Percentiles rank a stretch among this genome's conserved stretches.
These are phyloP conservation scores for Rattus rattus DNA, from an alignment of 2,113 vertebrate species.

Conservation along the genomic window DNA sequence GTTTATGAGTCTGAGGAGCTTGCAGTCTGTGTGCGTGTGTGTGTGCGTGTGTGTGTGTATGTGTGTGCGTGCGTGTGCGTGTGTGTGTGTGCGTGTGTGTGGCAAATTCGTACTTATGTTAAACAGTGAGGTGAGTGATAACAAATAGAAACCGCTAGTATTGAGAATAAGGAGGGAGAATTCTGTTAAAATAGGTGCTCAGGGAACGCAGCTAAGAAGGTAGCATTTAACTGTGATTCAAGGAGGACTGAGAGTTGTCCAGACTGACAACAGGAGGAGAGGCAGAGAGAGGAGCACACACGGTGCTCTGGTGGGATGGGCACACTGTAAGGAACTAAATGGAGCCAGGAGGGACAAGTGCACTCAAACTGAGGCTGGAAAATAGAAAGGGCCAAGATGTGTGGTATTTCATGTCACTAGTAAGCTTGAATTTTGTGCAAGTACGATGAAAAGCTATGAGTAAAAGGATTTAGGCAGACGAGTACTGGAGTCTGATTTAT, in stretches of 20 bases:
- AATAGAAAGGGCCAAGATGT: not conserved
- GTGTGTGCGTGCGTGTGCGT: not conserved
- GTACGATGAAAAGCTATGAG: not conserved
- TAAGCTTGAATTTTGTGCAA: constrained; percentile 7
- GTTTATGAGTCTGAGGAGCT: not conserved
- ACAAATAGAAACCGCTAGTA: not conserved
- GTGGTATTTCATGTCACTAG: not conserved
- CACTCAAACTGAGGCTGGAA: not conserved
- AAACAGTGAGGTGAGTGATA: not conserved
- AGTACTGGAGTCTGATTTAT: not conserved
- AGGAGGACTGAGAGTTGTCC: not conserved
- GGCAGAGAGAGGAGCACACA: not conserved
- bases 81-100: too few relatives aligned
- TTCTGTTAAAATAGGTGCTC: not conserved
- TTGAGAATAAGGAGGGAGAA: not conserved
- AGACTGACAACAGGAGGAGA: not conserved
- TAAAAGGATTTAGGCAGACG: constrained; percentile 9
- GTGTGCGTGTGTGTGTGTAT: too few relatives aligned
- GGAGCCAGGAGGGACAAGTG: not conserved
- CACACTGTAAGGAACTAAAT: not conserved
- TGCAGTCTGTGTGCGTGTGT: not conserved
- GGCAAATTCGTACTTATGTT: not conserved
- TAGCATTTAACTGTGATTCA: not conserved
- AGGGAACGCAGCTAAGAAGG: constrained; percentile 22
- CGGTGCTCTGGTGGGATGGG: not conserved